Evolutionary conservation across 2,113 vertebrate species (phyloP), one percentile per base, ranked within the genome.

Genomic region (Oreochromis tanganicae): DNA sequence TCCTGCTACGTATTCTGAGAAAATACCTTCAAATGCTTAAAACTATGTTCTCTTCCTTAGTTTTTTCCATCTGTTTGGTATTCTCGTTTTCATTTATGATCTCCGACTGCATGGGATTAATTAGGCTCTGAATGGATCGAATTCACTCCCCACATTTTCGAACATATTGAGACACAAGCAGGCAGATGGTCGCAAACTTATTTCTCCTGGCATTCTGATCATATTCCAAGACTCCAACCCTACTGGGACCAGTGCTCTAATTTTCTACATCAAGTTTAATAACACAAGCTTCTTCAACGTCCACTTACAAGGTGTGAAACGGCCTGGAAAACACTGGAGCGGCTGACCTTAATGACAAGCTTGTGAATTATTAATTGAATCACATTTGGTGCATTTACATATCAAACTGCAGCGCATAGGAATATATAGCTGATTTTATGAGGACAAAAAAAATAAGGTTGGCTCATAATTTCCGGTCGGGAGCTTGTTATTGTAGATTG

Each of bases 121-220:
- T 71, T 84, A 78, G 79, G 46, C 66, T 14, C 5, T 24, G 10
- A 61, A 46, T 55, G 36, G 29, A 41, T 24, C n/a, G 81, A 29
- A 50, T 88, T 82, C 50, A 81, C 82, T 88, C 50, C 3, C 43
- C 48, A 81, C 32, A 61, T 81, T 88, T 85, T 46, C 52, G 13
- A 91, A 90, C 87, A 94, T 93, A 90, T 88, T 92, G 89, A 81
- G 85, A 80, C 79, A 82, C 57, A 84, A 88, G 36, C 38, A 75
- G 81, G 81, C 95, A 95, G 94, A 95, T 95, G 95, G 93, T 85
- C 27, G 48, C 80, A 80, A 87, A 91, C 83, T 80, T 52, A 90
- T 92, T 93, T 86, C 90, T 93, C 73, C 41, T 86, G 68, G 88
- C 86, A 4, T 91, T 88, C 85, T 91, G 92, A 94, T 92, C 82